Conservation (phyloP, 2,888 invertebrate genomes). For the Caradrina kadenii region DNA sequence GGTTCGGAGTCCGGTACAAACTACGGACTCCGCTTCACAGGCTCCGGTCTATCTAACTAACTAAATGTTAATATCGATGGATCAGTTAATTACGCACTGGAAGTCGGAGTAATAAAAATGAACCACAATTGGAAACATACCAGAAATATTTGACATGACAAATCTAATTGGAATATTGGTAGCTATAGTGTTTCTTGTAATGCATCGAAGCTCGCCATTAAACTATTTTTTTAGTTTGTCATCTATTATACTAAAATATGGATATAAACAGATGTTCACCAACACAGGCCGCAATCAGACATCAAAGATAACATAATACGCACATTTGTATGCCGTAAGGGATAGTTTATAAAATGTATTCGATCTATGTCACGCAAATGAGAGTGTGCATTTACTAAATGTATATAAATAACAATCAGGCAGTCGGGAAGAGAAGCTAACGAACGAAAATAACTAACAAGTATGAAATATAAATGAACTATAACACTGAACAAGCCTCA, state of each 20-base stretch:
- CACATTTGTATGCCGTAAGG: conserved; percentile 54
- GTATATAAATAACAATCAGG: conserved; percentile 52
- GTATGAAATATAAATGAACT: conserved; percentile 32
- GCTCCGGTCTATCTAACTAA: conserved; percentile 47
- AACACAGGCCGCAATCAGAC: conserved; percentile 21
- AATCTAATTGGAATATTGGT: conserved; percentile 48
- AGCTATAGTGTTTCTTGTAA: conserved; percentile 12
- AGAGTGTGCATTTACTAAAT: conserved; percentile 37
- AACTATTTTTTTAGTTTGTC: conserved; percentile 13
- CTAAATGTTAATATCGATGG: conserved; percentile 57
- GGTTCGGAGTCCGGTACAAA: conserved; percentile 53
- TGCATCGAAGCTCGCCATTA: neutral
- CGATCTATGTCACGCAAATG: conserved; percentile 55
- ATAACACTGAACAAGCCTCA: conserved; percentile 7
- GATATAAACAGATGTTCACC: conserved; percentile 40
- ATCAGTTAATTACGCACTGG: conserved; percentile 55
- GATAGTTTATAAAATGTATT: conserved; percentile 47
- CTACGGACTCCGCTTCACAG: conserved; percentile 33
- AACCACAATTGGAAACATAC: conserved; percentile 15
- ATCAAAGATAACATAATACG: conserved; percentile 49
- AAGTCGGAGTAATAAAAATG: conserved; percentile 28
- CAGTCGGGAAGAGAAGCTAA: conserved; percentile 32
- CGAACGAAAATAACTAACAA: conserved; percentile 39
- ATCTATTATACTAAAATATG: conserved; percentile 44
- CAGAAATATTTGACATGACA: conserved; percentile 34